Evolutionary conservation across 2,888 invertebrate genomes (phyloP).

Genomic region (Eupithecia subfuscata): DNA sequence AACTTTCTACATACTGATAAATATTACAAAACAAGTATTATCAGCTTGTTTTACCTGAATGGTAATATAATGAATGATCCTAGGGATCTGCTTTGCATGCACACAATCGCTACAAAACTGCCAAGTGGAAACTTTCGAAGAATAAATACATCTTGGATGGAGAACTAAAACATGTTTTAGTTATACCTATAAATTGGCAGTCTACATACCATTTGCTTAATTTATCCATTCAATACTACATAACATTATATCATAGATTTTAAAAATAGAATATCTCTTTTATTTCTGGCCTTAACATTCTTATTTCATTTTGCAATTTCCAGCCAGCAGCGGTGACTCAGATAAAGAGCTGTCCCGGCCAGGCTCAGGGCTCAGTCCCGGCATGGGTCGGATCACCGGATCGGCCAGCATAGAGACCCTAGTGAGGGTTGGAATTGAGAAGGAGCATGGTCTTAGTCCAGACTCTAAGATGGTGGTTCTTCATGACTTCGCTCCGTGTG

Average conservation of each 20-base stretch:
- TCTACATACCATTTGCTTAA: background rate
- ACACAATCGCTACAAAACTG: background rate
- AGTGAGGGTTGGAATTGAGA: constrained; percentile 95
- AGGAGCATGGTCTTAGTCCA: constrained; percentile 95
- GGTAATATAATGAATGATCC: background rate
- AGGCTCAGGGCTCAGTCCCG: constrained; percentile 88
- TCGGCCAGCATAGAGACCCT: constrained; percentile 96
- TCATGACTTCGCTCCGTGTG: constrained; percentile 97
- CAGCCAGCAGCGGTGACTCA: constrained; percentile 90
- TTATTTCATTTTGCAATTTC: background rate
- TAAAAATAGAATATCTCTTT: background rate
- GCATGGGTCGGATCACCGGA: constrained; percentile 96
- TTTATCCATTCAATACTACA: background rate
- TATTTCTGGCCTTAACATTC: background rate
- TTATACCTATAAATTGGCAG: background rate
- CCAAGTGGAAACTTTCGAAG: background rate
- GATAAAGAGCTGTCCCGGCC: constrained; percentile 88
- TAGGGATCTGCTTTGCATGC: background rate
- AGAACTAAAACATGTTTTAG: background rate
- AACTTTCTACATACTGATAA: constrained; percentile 77
- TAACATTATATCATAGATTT: background rate
- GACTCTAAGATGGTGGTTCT: constrained; percentile 97
- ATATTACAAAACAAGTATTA: constrained; percentile 70
- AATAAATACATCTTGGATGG: background rate
- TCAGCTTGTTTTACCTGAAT: constrained; percentile 59